Evolutionary conservation across 92 coral and sea anemone species (phyloP), one percentile per base, ranked within the genome.

Genomic region (Plumapathes pennacea): DNA sequence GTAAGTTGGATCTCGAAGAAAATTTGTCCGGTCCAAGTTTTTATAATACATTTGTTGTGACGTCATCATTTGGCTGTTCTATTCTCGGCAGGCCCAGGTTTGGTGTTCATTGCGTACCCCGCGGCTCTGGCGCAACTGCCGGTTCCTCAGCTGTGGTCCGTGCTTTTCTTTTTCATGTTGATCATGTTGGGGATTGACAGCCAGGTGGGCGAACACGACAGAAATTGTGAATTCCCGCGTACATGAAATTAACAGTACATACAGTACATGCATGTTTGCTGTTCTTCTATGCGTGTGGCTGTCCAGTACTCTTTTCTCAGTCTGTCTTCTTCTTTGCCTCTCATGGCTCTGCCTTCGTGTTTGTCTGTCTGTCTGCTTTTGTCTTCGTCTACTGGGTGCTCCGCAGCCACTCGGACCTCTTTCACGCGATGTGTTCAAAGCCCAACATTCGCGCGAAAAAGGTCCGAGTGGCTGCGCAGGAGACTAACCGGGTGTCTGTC

Each of bases 61-160:
- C n/a, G n/a, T 14, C 11, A 3, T 48, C 4, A 4, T 11, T 4
- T 36, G 14, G 14, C 22, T 21, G 7, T 17, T 1, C 20, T 58
- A 6, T 19, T 50, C 24, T 46, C 25, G 10, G 7, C 51, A 88
- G 96, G 96, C 30, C 96, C 96, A 4, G 96, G 88, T 30, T 73
- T 89, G n/a, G 96, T 77, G 54, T 89, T 89, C 25, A 83, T 89
- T 17, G 96, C 71, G 13, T 89, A 83, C 66, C 96, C 96, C 17
- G 90, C 89, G 7, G 90, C 96, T 65, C 57, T 89, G 24, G 85
- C 90, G 14, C 79, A 83, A 82, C 50, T 89, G 37, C 96, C 96
- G 2, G 38, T 89, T 10, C 96, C 96, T 31, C 96, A 89, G 31
- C 47, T 72, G n/a, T 89, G 96, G 96, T 82, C 96, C 26, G 96